phyloP scores from a whole-genome alignment of 1,140 invertebrate species.

The Pseudomyrmex pallidus region DNA sequence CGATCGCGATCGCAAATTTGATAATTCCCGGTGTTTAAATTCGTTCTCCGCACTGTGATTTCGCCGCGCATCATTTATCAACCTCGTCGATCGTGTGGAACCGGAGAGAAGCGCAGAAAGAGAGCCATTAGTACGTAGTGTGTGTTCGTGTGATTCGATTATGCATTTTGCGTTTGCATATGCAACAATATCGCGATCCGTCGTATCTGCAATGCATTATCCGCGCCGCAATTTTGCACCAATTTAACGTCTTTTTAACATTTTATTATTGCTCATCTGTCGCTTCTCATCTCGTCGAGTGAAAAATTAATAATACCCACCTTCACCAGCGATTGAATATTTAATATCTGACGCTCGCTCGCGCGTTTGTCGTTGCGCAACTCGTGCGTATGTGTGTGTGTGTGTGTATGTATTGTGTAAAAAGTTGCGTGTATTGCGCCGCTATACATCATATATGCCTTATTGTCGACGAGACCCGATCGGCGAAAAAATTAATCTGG shows the following conservation, averaged over 20 bases:
- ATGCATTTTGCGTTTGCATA: neutral
- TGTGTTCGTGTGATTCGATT: slow-evolving; percentile 7
- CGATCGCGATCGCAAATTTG: slow-evolving; percentile 29
- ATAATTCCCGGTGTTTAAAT: slow-evolving; percentile 44
- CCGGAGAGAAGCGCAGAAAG: neutral
- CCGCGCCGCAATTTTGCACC: neutral
- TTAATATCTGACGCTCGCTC: slow-evolving; percentile 14
- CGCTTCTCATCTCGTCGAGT: neutral
- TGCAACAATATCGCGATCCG: neutral
- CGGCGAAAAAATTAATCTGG: neutral
- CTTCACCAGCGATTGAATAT: slow-evolving; percentile 5
- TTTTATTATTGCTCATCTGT: neutral
- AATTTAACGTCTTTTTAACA: neutral
- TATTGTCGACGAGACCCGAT: too few relatives aligned
- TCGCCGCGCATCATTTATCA: slow-evolving; percentile 37
- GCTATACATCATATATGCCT: neutral
- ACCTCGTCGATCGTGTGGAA: neutral
- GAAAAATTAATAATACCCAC: neutral
- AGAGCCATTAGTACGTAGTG: neutral
- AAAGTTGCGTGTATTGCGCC: neutral
- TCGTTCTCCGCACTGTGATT: slow-evolving; percentile 8
- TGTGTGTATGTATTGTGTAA: neutral
- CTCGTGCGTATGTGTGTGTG: neutral
- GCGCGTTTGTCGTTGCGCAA: neutral
- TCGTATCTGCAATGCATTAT: slow-evolving; percentile 1